Evolutionary conservation across 1,140 invertebrate species (phyloP).

Genomic region (Sesamia nonagrioides): DNA sequence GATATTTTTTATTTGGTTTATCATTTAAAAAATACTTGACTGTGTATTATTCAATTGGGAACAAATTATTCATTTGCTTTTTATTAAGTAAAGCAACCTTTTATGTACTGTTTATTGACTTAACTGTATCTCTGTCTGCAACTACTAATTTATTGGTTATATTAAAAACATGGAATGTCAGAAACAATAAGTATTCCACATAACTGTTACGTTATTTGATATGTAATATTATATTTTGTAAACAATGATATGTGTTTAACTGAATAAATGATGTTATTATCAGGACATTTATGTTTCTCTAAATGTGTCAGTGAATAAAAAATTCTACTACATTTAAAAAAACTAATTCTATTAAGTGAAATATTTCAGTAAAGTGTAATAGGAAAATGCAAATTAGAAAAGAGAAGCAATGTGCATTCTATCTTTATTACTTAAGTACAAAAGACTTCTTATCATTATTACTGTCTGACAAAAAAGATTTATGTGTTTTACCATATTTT

Average conservation of each 20-base stretch:
- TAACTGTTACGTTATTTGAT: no score
- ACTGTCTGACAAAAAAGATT: background rate
- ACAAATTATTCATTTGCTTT: no score
- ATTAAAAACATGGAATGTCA: no score
- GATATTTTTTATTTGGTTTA: no score
- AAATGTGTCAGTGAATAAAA: slow-evolving; percentile 34
- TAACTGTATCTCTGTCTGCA: background rate
- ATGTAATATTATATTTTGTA: no score
- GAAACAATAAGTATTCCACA: no score
- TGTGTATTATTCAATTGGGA: no score
- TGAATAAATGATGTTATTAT: background rate
- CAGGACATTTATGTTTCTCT: slow-evolving; percentile 42
- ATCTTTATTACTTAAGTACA: slow-evolving; percentile 27
- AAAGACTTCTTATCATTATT: background rate
- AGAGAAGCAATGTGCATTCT: slow-evolving; percentile 73
- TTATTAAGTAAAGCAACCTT: no score
- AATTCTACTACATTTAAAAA: slow-evolving; percentile 31
- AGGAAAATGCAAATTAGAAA: slow-evolving; percentile 62
- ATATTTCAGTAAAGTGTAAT: slow-evolving; percentile 41
- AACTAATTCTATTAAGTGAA: slow-evolving; percentile 15
- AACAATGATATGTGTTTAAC: background rate
- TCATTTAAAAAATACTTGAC: no score
- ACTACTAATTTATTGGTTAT: no score
- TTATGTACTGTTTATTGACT: no score
- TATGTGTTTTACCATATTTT: slow-evolving; percentile 23